Conservation (phyloP, 2,888 invertebrate species). For the Campopleginae sp. region DNA sequence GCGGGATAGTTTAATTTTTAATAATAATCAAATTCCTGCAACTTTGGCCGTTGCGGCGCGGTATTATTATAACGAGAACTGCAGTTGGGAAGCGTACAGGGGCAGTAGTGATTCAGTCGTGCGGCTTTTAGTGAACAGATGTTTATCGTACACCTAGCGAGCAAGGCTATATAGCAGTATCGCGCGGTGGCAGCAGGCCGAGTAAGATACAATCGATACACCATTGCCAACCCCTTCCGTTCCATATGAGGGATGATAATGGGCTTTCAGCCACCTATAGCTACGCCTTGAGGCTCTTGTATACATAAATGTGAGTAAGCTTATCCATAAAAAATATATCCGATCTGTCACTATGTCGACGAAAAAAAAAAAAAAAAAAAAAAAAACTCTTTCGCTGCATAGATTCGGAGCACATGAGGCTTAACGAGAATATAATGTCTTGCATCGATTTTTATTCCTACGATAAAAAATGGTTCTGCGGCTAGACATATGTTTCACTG, state of each 20-base stretch:
- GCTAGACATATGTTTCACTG: background rate
- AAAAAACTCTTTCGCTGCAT: conserved; percentile 38
- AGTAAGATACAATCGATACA: conserved; percentile 59
- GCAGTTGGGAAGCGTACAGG: background rate
- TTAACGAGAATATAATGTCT: conserved; percentile 52
- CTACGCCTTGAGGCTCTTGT: background rate
- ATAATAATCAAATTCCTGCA: conserved; percentile 60
- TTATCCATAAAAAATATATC: conserved; percentile 41
- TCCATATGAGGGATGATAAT: conserved; percentile 46
- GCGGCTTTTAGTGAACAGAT: conserved; percentile 60
- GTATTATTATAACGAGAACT: background rate
- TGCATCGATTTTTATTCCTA: conserved; percentile 8
- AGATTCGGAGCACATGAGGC: conserved; percentile 10
- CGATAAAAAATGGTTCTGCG: background rate
- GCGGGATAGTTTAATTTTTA: conserved; percentile 32
- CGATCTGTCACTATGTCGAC: conserved; percentile 13
- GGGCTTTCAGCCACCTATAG: conserved; percentile 49
- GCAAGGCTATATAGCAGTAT: conserved; percentile 18
- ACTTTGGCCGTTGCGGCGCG: background rate
- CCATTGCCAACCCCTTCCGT: conserved; percentile 53
- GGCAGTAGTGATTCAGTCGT: conserved; percentile 41
- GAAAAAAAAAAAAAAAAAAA: conserved; percentile 43
- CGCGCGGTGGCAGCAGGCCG: conserved; percentile 6
- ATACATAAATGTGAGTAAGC: conserved; percentile 15
- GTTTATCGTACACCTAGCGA: conserved; percentile 48